Evolutionary conservation across 2,888 invertebrate species (phyloP).

Genomic region (Diabrotica balteata): DNA sequence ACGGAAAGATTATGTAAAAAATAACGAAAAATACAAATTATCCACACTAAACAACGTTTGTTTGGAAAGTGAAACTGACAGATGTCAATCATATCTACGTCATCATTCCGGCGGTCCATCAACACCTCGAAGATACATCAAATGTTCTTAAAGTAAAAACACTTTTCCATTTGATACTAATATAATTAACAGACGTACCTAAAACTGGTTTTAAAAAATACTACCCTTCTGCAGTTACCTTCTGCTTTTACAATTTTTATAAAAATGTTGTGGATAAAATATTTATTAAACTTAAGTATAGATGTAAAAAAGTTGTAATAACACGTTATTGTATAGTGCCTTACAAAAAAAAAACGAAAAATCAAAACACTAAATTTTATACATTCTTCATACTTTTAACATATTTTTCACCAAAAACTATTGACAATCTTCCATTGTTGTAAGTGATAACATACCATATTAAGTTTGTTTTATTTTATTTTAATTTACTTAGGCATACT

Average conservation of each 20-base stretch:
- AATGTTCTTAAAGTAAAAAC: too few species aligned
- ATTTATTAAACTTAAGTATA: slow-evolving; percentile 7
- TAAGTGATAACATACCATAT: slow-evolving; percentile 7
- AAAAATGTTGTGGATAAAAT: slow-evolving; percentile 9
- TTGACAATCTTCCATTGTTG: slow-evolving; percentile 12
- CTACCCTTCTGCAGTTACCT: not conserved
- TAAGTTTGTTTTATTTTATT: not conserved
- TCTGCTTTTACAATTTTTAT: slow-evolving; percentile 7
- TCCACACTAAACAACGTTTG: too few species aligned
- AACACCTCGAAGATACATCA: too few species aligned
- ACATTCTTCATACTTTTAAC: slow-evolving; percentile 2
- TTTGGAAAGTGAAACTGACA: too few species aligned
- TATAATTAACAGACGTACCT: too few species aligned
- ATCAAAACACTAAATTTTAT: slow-evolving; percentile 6
- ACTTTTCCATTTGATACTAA: too few species aligned
- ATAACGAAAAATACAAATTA: too few species aligned
- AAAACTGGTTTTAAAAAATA: too few species aligned
- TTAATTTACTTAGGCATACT: slow-evolving; percentile 5
- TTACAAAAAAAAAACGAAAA: slow-evolving; percentile 5
- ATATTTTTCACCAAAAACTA: slow-evolving; percentile 1
- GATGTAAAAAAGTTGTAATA: slow-evolving; percentile 7
- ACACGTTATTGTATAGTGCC: slow-evolving; percentile 9
- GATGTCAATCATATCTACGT: too few species aligned
- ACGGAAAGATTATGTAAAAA: too few species aligned
- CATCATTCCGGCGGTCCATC: too few species aligned